phyloP scores from a whole-genome alignment of 1,140 invertebrate genomes.

The Eciton burchellii region DNA sequence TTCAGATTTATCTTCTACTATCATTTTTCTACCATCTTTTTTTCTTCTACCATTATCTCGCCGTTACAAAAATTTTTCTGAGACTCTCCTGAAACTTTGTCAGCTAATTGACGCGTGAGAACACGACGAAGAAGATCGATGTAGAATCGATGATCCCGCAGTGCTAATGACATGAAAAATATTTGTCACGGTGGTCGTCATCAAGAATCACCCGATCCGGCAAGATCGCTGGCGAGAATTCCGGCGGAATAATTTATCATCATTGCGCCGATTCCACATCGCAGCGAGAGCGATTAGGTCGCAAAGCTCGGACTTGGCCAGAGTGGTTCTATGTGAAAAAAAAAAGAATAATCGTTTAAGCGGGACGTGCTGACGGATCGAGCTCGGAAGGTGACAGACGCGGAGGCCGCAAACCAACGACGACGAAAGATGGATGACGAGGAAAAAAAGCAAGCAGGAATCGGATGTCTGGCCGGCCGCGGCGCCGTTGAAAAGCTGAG shows the following conservation, averaged over 20 bases:
- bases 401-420: conserved; percentile 42
- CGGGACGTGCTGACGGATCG: conserved; percentile 27
- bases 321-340: conserved; percentile 17
- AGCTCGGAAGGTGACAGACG: conserved; percentile 50
- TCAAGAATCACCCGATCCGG: background rate
- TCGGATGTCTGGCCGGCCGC: conserved; percentile 53
- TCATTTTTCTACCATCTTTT: background rate
- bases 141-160: background rate
- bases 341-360: conserved; percentile 65
- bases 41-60: too few species aligned
- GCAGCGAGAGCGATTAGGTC: conserved; percentile 23
- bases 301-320: background rate
- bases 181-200: background rate
- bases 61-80: background rate
- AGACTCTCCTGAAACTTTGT: background rate
- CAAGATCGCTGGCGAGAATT: background rate
- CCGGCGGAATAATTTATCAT: conserved; percentile 59
- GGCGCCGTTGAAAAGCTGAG: conserved; percentile 74
- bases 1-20: background rate
- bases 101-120: background rate
- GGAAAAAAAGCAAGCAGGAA: conserved; percentile 57
- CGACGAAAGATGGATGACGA: conserved; percentile 69
- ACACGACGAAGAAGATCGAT: background rate
- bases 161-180: background rate
- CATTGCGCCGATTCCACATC: conserved; percentile 61